phyloP scores from a whole-genome alignment of 2,797 vertebrate species.

The Coranthus polyacanthus region DNA sequence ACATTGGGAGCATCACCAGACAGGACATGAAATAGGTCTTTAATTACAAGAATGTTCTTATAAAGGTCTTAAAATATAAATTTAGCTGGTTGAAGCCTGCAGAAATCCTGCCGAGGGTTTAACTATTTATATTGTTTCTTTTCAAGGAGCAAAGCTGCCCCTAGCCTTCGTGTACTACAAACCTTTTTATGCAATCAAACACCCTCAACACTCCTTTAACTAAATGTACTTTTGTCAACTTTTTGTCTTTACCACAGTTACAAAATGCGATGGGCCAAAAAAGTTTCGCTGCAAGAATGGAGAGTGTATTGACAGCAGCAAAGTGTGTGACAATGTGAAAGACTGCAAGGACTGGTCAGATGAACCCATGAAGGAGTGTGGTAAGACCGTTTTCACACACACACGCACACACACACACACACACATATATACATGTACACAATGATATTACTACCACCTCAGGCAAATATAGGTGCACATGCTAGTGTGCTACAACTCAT shows the following conservation, averaged over 20 bases:
- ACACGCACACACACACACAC: conserved; percentile 5
- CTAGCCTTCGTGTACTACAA: too few species aligned
- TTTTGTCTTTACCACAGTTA: conserved; percentile 84
- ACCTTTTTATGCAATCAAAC: too few species aligned
- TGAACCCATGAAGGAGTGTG: conserved; percentile 95
- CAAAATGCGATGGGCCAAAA: conserved; percentile 90
- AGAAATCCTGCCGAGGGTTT: too few species aligned
- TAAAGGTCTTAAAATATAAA: too few species aligned
- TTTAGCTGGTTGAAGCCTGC: too few species aligned
- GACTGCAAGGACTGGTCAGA: conserved; percentile 99
- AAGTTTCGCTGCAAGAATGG: conserved; percentile 97
- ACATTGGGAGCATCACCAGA: too few species aligned
- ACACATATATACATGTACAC: not conserved
- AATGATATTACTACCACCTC: conserved; percentile 7
- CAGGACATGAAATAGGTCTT: too few species aligned
- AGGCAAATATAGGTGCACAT: conserved; percentile 13
- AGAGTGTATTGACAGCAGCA: conserved; percentile 94
- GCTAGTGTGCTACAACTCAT: not conserved
- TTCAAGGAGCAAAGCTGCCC: too few species aligned
- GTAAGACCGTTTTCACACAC: conserved; percentile 81
- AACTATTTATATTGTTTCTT: too few species aligned
- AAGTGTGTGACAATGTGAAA: conserved; percentile 94
- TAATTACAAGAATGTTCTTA: too few species aligned
- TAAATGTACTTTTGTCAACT: not conserved
- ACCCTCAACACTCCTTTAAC: too few species aligned